Evolutionary conservation across 2,113 vertebrate species (phyloP).

Genomic region (Podiceps cristatus): DNA sequence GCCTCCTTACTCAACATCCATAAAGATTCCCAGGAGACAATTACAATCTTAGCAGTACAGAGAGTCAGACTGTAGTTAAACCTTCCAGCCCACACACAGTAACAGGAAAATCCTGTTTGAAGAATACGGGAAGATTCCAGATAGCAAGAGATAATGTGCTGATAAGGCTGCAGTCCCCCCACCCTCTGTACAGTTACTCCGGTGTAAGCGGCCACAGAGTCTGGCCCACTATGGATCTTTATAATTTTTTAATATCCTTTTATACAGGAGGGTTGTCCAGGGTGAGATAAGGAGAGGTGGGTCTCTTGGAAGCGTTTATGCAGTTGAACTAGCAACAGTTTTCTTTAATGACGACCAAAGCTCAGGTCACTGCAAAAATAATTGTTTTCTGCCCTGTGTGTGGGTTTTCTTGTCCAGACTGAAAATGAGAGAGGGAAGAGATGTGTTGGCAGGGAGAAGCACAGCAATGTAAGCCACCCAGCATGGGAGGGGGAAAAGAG

Average conservation of each 20-base stretch:
- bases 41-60: background rate
- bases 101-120: constrained; percentile 72
- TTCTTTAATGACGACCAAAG: background rate
- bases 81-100: background rate
- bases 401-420: background rate
- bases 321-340: background rate
- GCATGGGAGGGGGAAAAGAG: background rate
- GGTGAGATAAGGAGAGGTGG: background rate
- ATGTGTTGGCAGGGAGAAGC: background rate
- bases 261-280: background rate
- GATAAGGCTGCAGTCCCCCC: background rate
- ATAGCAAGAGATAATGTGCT: background rate
- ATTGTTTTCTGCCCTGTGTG: background rate
- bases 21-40: background rate
- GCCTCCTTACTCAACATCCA: background rate
- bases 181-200: background rate
- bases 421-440: background rate
- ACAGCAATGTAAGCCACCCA: background rate
- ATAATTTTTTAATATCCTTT: background rate
- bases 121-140: background rate
- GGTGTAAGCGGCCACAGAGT: background rate
- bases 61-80: constrained; percentile 12
- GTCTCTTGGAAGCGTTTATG: background rate
- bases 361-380: background rate
- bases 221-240: background rate